phyloP scores from a whole-genome alignment of 2,113 vertebrate species.

The Mesocricetus auratus region DNA sequence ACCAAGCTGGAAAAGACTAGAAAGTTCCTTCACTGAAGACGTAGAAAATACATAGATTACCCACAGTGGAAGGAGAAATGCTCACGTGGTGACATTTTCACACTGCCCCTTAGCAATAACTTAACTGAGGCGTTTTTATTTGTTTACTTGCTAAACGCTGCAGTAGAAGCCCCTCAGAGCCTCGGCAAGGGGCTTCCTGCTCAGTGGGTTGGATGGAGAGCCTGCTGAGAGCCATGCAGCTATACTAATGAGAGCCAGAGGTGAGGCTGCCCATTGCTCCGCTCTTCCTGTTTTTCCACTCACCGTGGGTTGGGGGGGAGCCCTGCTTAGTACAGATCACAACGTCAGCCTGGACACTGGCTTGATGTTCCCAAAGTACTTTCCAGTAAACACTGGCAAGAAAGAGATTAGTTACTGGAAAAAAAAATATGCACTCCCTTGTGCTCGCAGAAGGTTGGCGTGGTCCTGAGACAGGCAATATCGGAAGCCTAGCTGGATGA shows the following conservation, averaged over 20 bases:
- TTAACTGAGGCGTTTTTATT: slow-evolving; percentile 43
- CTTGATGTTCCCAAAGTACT: background rate
- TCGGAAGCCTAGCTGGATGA: background rate
- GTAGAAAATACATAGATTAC: background rate
- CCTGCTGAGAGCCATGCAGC: background rate
- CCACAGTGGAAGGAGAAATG: background rate
- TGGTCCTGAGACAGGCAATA: background rate
- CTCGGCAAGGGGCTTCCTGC: background rate
- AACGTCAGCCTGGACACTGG: background rate
- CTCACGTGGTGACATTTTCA: slow-evolving; percentile 20
- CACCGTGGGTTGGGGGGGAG: background rate
- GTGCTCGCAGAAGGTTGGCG: background rate
- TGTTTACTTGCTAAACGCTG: background rate
- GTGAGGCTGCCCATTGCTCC: accelerated
- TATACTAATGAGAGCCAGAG: too few relatives aligned
- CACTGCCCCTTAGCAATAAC: slow-evolving; percentile 49
- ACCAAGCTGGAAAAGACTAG: background rate
- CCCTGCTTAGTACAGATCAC: background rate
- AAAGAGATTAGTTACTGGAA: background rate
- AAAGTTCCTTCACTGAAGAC: background rate
- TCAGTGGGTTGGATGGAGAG: background rate
- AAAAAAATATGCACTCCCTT: background rate
- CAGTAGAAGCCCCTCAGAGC: background rate
- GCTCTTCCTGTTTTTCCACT: background rate
- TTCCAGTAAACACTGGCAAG: background rate